phyloP scores from a whole-genome alignment of 2,797 vertebrate species.

The Bucorvus abyssinicus region DNA sequence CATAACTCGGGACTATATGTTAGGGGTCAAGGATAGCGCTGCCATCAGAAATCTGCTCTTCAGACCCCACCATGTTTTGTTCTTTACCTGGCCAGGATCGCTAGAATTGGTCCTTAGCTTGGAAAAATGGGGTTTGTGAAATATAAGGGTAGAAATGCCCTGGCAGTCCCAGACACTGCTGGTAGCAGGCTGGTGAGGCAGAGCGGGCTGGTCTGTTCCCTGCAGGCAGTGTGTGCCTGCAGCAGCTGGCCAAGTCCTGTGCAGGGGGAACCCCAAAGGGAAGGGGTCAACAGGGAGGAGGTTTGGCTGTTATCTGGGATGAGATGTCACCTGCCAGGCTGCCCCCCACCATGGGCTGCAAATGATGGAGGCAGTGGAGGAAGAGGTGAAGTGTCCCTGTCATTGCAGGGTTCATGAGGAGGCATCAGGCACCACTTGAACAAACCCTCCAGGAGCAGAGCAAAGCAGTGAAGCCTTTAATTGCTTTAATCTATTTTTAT shows the following conservation, averaged over 20 bases:
- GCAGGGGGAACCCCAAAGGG: neutral
- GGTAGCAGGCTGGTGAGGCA: neutral
- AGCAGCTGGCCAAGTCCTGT: neutral
- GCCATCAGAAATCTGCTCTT: neutral
- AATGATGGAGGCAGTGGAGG: neutral
- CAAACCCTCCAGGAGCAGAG: neutral
- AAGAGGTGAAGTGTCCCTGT: neutral
- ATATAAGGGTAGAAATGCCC: neutral
- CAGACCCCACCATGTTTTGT: neutral
- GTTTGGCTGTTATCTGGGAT: neutral
- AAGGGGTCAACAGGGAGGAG: neutral
- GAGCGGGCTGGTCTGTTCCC: neutral
- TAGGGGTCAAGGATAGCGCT: neutral
- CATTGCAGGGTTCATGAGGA: neutral
- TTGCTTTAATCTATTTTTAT: constrained; percentile 32
- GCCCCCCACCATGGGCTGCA: neutral
- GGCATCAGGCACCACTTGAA: neutral
- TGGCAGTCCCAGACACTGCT: neutral
- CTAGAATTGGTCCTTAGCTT: neutral
- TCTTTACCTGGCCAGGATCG: neutral
- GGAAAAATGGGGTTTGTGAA: neutral
- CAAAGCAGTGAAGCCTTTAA: neutral
- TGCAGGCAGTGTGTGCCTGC: fast-evolving
- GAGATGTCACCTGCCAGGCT: neutral
- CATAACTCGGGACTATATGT: neutral